Evolutionary conservation across 1,140 invertebrate species (phyloP).

Genomic region (Dendrolimus punctatus): DNA sequence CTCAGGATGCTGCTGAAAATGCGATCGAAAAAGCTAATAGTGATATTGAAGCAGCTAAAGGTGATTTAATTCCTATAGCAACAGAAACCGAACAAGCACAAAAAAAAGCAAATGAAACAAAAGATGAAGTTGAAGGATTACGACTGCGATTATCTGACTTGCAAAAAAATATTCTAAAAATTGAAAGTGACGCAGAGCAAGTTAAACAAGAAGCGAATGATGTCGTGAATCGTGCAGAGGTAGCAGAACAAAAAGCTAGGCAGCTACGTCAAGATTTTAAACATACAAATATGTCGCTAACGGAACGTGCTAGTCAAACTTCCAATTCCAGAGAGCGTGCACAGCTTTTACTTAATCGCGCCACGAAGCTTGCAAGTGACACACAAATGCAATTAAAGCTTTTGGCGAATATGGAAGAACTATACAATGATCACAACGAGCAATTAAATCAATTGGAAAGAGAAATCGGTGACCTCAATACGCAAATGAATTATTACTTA

Average conservation of each 20-base stretch:
- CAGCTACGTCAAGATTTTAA: conserved; percentile 60
- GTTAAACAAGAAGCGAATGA: conserved; percentile 73
- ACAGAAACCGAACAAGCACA: conserved; percentile 83
- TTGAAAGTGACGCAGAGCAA: conserved; percentile 76
- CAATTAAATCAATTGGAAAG: conserved; percentile 62
- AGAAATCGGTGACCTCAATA: conserved; percentile 67
- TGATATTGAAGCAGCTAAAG: conserved; percentile 84
- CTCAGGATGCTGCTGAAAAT: conserved; percentile 83
- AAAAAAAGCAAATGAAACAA: conserved; percentile 81
- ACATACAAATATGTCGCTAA: conserved; percentile 54
- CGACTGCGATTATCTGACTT: conserved; percentile 79
- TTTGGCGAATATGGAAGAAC: conserved; percentile 73
- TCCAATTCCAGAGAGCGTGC: conserved; percentile 79
- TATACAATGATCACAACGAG: conserved; percentile 69
- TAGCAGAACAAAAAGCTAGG: conserved; percentile 58
- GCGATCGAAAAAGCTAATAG: conserved; percentile 86
- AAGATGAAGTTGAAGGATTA: conserved; percentile 78
- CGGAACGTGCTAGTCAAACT: conserved; percentile 66
- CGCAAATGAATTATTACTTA: conserved; percentile 66
- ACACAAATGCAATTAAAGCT: conserved; percentile 83
- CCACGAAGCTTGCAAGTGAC: conserved; percentile 83
- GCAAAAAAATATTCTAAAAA: conserved; percentile 83
- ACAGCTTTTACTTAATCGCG: conserved; percentile 80
- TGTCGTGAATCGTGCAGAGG: conserved; percentile 63
- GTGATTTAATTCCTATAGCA: conserved; percentile 78